These are phyloP conservation scores for Carollia perspicillata DNA, from an alignment of 2,113 vertebrate species.

Conservation along the genomic window DNA sequence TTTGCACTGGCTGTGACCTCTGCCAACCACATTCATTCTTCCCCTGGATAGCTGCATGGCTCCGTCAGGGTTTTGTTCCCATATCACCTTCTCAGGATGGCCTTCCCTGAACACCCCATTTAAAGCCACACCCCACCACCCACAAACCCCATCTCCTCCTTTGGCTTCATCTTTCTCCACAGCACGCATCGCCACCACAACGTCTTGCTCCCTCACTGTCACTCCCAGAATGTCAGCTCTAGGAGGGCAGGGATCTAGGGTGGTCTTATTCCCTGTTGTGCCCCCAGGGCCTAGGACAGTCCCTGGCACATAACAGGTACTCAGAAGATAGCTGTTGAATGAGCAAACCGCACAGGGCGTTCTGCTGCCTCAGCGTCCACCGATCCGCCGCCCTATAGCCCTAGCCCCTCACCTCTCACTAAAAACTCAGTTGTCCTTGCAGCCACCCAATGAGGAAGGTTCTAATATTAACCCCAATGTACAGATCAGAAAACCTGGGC, in stretches of 20 bases:
- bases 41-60: not conserved
- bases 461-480: not conserved
- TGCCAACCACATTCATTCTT: not conserved
- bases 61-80: not conserved
- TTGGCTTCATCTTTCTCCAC: not conserved
- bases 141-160: too few relatives aligned
- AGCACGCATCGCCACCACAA: not conserved
- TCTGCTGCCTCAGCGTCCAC: not conserved
- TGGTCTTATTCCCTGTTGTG: not conserved
- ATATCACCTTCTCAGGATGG: not conserved
- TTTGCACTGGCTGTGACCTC: not conserved
- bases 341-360: not conserved
- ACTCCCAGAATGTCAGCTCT: not conserved
- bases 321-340: not conserved
- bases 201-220: not conserved
- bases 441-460: not conserved
- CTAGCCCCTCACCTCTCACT: not conserved
- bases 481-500: not conserved
- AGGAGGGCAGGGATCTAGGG: not conserved
- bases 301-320: not conserved
- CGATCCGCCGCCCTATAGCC: rapidly evolving
- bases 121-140: not conserved
- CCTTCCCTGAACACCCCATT: not conserved
- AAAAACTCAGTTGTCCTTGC: not conserved
- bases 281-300: not conserved